Evolutionary conservation across 1,140 invertebrate genomes (phyloP).

Genomic region (Papilio machaon): DNA sequence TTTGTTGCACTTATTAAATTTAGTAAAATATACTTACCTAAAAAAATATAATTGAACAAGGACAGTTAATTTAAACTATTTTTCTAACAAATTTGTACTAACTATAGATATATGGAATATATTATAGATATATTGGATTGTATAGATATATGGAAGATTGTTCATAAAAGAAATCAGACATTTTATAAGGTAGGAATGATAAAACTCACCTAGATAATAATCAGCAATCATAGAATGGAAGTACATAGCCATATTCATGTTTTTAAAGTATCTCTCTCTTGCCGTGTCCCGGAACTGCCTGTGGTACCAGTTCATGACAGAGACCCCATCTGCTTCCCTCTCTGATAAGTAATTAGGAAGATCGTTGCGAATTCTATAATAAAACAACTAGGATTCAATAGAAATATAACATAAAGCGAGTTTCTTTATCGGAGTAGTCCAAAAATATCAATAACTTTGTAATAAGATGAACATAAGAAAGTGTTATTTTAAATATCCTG

Average conservation of each 20-base stretch:
- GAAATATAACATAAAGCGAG: not conserved
- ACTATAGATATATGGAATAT: too few relatives aligned
- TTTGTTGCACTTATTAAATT: too few relatives aligned
- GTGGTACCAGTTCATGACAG: constrained; percentile 99
- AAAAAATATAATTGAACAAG: too few relatives aligned
- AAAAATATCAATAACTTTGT: not conserved
- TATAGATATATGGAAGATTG: too few relatives aligned
- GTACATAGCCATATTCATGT: constrained; percentile 97
- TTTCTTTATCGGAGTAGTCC: not conserved
- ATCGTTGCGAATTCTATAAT: constrained; percentile 92
- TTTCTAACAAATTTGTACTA: too few relatives aligned
- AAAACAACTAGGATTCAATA: not conserved
- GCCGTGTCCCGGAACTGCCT: constrained; percentile 97
- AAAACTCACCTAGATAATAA: constrained; percentile 91
- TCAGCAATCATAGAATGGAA: constrained; percentile 99
- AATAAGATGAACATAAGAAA: not conserved
- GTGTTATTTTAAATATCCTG: not conserved
- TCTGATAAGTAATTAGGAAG: constrained; percentile 98
- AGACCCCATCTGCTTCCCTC: constrained; percentile 97
- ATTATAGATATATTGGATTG: too few relatives aligned
- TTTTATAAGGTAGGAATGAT: not conserved
- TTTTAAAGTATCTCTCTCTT: constrained; percentile 97
- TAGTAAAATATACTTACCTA: too few relatives aligned
- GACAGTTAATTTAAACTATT: too few relatives aligned
- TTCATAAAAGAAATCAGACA: not conserved